phyloP scores from a whole-genome alignment of 2,113 vertebrate genomes.

The Lampris megalopsis region DNA sequence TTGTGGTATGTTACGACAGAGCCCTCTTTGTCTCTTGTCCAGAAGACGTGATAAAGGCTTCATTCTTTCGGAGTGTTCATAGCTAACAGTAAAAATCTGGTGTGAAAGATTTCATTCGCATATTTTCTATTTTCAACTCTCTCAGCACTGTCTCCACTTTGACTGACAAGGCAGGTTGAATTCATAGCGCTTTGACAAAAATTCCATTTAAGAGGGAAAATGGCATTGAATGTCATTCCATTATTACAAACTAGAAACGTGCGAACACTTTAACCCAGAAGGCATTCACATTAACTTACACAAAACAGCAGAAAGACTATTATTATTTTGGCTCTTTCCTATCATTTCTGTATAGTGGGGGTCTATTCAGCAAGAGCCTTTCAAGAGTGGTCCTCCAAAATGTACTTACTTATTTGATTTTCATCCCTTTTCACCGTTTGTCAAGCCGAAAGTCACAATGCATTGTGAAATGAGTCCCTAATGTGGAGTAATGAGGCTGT shows the following conservation, averaged over 20 bases:
- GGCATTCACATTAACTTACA: conserved; percentile 73
- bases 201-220: conserved; percentile 76
- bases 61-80: conserved; percentile 71
- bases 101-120: conserved; percentile 71
- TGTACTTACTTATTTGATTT: conserved; percentile 76
- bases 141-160: conserved; percentile 66
- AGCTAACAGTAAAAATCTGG: conserved; percentile 69
- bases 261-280: conserved; percentile 72
- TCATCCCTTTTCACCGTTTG: conserved; percentile 73
- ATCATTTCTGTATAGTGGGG: conserved; percentile 42
- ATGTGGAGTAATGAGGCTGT: conserved; percentile 84
- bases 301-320: conserved; percentile 51
- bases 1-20: conserved; percentile 71
- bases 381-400: conserved; percentile 60
- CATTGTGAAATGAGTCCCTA: conserved; percentile 81
- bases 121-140: conserved; percentile 71
- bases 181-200: conserved; percentile 75
- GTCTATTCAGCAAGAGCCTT: conserved; percentile 47
- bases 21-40: conserved; percentile 71
- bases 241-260: conserved; percentile 72
- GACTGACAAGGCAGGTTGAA: conserved; percentile 79
- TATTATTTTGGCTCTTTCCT: conserved; percentile 27
- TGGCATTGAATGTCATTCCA: conserved; percentile 76
- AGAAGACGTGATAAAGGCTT: conserved; percentile 66
- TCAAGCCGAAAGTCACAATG: conserved; percentile 78